Base-by-base conservation (phyloP, 1,140 invertebrate genomes). In the Dendroctonus ponderosae region DNA sequence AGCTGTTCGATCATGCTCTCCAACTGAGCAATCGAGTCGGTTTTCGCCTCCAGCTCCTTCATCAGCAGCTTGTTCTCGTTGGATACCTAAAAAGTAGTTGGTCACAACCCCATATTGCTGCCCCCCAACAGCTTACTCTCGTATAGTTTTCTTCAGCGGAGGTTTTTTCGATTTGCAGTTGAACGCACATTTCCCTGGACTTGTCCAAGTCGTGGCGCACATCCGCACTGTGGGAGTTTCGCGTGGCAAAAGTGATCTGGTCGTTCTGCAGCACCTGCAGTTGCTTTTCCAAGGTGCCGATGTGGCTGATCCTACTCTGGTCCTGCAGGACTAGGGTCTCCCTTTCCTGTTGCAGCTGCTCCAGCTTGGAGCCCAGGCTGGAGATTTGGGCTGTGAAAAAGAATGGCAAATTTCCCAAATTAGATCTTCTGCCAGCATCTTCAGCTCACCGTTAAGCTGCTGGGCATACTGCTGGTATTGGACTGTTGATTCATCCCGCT, bases 391-490 rank as follows among this genome's bases (percentile, higher is more conserved):
- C 66, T 68, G 43, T 15, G 63, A 68, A 26, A 41, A n/a, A n/a
- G 12, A 3, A 14, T 15, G 46, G 40, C 1, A 42, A 44, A 61
- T n/a, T 12, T 15, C 14, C 40, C 6, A 49, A 48, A 50, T 5
- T 26, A 9, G 50, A 52, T 15, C n/a, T 8, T 52, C 3, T 12
- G 9, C 2, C 8, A 12, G n/a, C 7, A 39, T 40, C 15, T 3
- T 56, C 5, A 40, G 40, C 48, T 50, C 11, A 68, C 79, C 80
- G 77, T 89, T 87, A 62, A 92, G 78, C 71, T 91, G 87, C 73
- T 85, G 82, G 2, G 90, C 84, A 80, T 91, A 92, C 68, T 87
- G 86, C 75, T 91, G 88, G 79, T 91, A 93, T 71, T 92, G 89
- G 56, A 83, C 81, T 69, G 80, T 85, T 3, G 86, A 79, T 74